Base-by-base conservation (phyloP, 2,113 vertebrate genomes). In the Ciconia boyciana region DNA sequence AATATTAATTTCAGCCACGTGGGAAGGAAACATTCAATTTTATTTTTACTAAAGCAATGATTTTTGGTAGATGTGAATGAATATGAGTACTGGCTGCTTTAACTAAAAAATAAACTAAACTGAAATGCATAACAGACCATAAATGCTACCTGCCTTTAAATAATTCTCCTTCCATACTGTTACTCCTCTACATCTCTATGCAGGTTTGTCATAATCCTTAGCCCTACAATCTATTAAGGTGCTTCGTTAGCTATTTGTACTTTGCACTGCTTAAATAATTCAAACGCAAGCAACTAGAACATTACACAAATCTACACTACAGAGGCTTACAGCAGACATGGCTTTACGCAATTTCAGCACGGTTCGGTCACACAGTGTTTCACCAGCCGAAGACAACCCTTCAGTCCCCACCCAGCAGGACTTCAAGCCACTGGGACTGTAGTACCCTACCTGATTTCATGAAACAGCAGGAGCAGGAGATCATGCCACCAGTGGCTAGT, bases 201-300 rank as follows among this genome's bases (percentile, higher is more conserved):
- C 41, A 92, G 49, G 52, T 72, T 86, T 64, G 10, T 60, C 44
- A 66, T 31, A 93, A 75, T 55, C 36, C 83, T 89, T 39, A 88
- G 69, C 41, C 36, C 72, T 52, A 69, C 70, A 57, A 86, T 82
- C 52, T 60, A 16, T 66, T 87, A 82, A 84, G 61, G 85, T 84
- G 69, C 72, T 71, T 72, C 9, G 3, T 70, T 92, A 93, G 39
- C 79, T 85, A 18, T 65, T 68, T 94, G 87, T 64, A 76, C 68
- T 95, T 92, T 66, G 26, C 20, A 64, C 21, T 55, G 26, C 20
- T 80, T 96, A 57, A 96, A 94, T 94, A 90, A 95, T 93, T 91
- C 64, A 90, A 71, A 77, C 13, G 12, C 21, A 94, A 66, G 61
- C 77, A 77, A 65, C 41, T 25, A 86, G 57, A 68, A 25, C 41